Base-by-base conservation (phyloP, 2,797 vertebrate genomes). In the Eidolon dupreanum region DNA sequence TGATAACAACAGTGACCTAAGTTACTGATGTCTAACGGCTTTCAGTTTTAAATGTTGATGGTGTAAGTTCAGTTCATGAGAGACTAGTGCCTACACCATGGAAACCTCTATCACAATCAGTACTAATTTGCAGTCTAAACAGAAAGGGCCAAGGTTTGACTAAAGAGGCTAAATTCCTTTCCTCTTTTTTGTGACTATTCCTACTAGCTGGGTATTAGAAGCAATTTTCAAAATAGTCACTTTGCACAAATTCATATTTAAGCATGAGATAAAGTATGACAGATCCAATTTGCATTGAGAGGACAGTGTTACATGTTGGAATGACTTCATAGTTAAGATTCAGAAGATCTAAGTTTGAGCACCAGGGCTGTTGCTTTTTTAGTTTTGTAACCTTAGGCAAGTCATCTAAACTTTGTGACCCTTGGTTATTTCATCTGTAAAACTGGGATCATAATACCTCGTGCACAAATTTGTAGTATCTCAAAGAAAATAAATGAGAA, bases 61-160 rank as follows among this genome's bases (percentile, higher is more conserved):
- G 38, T 65, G 2, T 61, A 74, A 94, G 55, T 70, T 95, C 55
- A 31, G 71, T 70, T 94, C 61, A 33, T 51, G 71, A 92, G 89
- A 87, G 61, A 90, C 22, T 63, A 92, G 93, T 96, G 96, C 87
- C 88, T 93, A 86, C 61, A 55, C 95, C 96, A 98, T 96, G 96
- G 97, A 93, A 96, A 98, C 95, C 95, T 93, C 49, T 46, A 92
- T 95, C 93, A 93, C 57, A 92, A 88, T 93, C 90, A 95, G 75
- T n/a, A 55, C 68, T 92, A 82, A 95, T 96, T 66, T 94, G 53
- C 81, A 63, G 77, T 70, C 91, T 78, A 92, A 92, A 81, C 28
- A 92, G 90, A 96, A 95, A 97, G 92, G 92, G 96, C 55, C 96
- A 97, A 65, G 66, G n/a, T 96, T 88, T 82, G 87, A 93, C 53